Evolutionary conservation across 2,797 vertebrate genomes (phyloP).

Genomic region (Tadarida brasiliensis): DNA sequence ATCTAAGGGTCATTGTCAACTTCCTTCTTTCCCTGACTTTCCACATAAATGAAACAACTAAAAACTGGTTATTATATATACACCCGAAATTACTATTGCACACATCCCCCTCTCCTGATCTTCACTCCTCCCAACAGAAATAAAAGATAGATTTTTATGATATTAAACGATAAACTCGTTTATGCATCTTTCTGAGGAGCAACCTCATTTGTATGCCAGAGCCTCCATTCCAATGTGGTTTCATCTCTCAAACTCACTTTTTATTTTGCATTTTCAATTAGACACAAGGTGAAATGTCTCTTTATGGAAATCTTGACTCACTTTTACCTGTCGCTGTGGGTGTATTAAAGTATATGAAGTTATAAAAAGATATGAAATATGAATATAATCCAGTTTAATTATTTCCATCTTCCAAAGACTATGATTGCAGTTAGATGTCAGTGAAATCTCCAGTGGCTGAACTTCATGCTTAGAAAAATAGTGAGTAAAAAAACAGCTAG

Average conservation of each 20-base stretch:
- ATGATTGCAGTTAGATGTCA: slow-evolving; percentile 81
- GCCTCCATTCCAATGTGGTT: slow-evolving; percentile 67
- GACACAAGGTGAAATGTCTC: slow-evolving; percentile 83
- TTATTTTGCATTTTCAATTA: slow-evolving; percentile 84
- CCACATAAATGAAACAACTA: not conserved
- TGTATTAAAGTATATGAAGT: slow-evolving; percentile 84
- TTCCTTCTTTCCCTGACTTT: not conserved
- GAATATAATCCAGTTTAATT: slow-evolving; percentile 85
- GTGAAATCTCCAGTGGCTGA: slow-evolving; percentile 81
- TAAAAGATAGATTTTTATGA: slow-evolving; percentile 46
- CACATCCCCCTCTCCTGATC: not conserved
- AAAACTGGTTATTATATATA: not conserved
- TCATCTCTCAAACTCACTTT: slow-evolving; percentile 76
- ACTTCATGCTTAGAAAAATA: slow-evolving; percentile 75
- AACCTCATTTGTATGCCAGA: slow-evolving; percentile 75
- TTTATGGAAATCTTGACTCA: slow-evolving; percentile 85
- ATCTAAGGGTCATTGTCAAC: not conserved
- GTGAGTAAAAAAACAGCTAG: slow-evolving; percentile 69
- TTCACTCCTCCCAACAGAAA: not conserved
- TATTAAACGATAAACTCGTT: slow-evolving; percentile 54
- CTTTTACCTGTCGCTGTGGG: slow-evolving; percentile 84
- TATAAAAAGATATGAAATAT: slow-evolving; percentile 85
- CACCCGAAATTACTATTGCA: not conserved
- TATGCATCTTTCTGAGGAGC: slow-evolving; percentile 63
- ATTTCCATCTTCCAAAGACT: slow-evolving; percentile 80